phyloP scores from a whole-genome alignment of 2,888 invertebrate genomes.

The Campopleginae sp. region DNA sequence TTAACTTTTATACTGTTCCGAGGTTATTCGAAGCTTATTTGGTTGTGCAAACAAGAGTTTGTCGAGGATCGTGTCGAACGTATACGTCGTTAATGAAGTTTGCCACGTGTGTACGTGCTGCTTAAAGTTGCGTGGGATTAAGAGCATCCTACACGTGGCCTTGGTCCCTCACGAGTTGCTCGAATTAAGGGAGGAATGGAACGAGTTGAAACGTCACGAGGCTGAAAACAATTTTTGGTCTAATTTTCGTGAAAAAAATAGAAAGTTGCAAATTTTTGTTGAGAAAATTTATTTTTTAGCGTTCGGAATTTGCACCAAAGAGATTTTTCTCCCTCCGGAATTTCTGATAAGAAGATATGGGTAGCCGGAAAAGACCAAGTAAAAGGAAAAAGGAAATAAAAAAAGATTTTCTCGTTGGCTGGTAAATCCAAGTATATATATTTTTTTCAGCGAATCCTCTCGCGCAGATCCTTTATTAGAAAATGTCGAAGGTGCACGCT shows the following conservation, averaged over 20 bases:
- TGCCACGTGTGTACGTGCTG: slow-evolving; percentile 54
- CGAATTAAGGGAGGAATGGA: neutral
- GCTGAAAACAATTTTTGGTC: neutral
- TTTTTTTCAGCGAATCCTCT: slow-evolving; percentile 1
- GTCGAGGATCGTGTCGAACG: slow-evolving; percentile 21
- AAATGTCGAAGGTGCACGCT: slow-evolving; percentile 35
- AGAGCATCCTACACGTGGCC: slow-evolving; percentile 32
- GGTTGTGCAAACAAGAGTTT: slow-evolving; percentile 40
- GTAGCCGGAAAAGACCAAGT: neutral
- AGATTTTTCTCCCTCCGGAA: neutral
- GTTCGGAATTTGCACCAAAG: neutral
- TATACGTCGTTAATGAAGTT: slow-evolving; percentile 60
- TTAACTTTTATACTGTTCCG: slow-evolving; percentile 26
- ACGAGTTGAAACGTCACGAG: neutral
- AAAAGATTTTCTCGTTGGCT: neutral
- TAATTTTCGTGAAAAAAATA: neutral
- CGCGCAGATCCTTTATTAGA: slow-evolving; percentile 18
- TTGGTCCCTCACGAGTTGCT: slow-evolving; percentile 25
- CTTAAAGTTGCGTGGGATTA: slow-evolving; percentile 58
- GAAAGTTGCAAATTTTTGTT: neutral
- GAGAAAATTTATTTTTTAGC: neutral
- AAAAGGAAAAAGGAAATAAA: neutral
- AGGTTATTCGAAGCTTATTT: slow-evolving; percentile 37
- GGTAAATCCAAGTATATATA: neutral
- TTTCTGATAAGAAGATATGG: neutral